Base-by-base conservation (phyloP, 2,113 vertebrate genomes). In the Planiliza haematocheilus region DNA sequence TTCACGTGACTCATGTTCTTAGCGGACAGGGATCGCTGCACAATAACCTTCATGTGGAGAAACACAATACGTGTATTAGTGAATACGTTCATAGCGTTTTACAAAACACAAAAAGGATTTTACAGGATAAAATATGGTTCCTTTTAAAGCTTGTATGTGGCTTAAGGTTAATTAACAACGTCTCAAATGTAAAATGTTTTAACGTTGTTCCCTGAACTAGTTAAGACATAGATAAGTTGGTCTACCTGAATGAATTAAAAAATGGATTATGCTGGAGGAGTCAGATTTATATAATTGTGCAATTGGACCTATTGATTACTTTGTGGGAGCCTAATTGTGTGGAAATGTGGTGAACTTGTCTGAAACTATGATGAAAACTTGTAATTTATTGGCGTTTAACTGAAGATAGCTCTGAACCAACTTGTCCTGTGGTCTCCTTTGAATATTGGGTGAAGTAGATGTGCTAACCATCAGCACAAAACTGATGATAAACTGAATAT, bases 1-100 rank as follows among this genome's bases (percentile, higher is more conserved):
- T 97, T 98, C 20, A 96, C 94, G 0, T 99, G 97, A 87, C 93
- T 96, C 88, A 97, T 91, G 88, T 93, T 96, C 90, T 95, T 94
- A 1, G 97, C 96, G 0, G 97, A 96, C 42, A 97, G 94, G 0
- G 95, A 98, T 17, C 95, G 71, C 84, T 98, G 97, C 14, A 98
- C 94, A 0, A 97, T 98, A 73, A 97, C 96, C 97, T 97, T 73
- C 0, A 46, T 13, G 72, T 2, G 59, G 17, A 77, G 1, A 81
- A 10, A 66, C 39, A 66, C 1, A 17, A 14, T 13, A 56, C 3
- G 45, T n/a, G n/a, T n/a, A n/a, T n/a, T n/a, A n/a, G n/a, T n/a
- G n/a, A n/a, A n/a, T 10, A 24, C 7, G 16, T 21, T 41, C 4
- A 49, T 5, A 13, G 7, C 4, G 7, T 66, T 38, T 21, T 16